phyloP scores from a whole-genome alignment of 2,797 vertebrate genomes.

The Hippocampus kuda region DNA sequence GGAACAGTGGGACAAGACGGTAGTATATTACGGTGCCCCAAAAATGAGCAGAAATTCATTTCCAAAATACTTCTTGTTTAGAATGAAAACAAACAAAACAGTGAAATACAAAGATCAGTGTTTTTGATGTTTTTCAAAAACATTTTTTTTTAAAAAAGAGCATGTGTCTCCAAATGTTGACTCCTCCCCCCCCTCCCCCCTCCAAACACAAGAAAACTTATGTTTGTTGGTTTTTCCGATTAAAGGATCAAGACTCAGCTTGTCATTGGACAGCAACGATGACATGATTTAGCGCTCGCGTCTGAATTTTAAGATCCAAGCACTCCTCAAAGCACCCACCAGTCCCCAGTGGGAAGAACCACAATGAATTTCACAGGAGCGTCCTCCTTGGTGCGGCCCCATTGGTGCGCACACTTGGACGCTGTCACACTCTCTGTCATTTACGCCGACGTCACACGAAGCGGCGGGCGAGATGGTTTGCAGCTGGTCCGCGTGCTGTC shows the following conservation, averaged over 20 bases:
- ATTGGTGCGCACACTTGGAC: background rate
- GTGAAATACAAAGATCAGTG: too few species aligned
- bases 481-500: slow-evolving; percentile 7
- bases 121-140: too few species aligned
- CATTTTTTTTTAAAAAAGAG: too few species aligned
- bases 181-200: too few species aligned
- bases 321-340: background rate
- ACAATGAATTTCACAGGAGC: slow-evolving; percentile 5
- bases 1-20: too few species aligned
- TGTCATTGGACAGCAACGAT: background rate
- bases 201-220: too few species aligned
- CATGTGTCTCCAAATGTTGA: too few species aligned
- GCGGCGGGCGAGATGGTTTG: slow-evolving; percentile 5
- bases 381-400: background rate
- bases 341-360: background rate
- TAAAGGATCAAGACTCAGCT: background rate
- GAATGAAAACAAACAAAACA: too few species aligned
- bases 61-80: too few species aligned
- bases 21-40: too few species aligned
- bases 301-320: background rate
- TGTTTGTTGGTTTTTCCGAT: background rate
- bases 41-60: too few species aligned
- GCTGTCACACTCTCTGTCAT: background rate
- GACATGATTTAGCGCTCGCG: background rate
- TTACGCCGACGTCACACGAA: slow-evolving; percentile 7